Evolutionary conservation across 1,140 invertebrate genomes (phyloP).

Genomic region (Drosophila sucinea): DNA sequence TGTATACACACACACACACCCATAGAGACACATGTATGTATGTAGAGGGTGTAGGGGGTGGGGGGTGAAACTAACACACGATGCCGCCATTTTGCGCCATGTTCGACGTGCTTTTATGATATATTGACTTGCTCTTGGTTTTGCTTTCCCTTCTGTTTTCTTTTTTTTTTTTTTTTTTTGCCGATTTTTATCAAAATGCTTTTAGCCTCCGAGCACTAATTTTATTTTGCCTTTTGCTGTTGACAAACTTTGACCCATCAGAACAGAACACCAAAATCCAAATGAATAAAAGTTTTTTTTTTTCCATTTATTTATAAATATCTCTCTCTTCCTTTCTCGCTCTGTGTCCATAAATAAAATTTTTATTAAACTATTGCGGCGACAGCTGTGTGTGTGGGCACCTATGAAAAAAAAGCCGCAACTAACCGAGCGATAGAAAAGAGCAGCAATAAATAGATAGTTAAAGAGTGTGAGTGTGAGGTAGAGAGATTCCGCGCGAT

Average conservation of each 20-base stretch:
- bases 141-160: constrained; percentile 31
- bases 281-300: constrained; percentile 25
- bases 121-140: constrained; percentile 66
- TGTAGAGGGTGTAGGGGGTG: neutral
- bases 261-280: neutral
- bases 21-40: constrained; percentile 24
- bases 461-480: neutral
- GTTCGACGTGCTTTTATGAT: constrained; percentile 78
- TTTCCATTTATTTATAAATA: constrained; percentile 1
- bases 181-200: constrained; percentile 60
- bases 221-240: constrained; percentile 61
- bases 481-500: neutral
- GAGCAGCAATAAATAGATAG: neutral
- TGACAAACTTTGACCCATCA: constrained; percentile 39
- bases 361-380: constrained; percentile 42
- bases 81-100: constrained; percentile 49
- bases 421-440: neutral
- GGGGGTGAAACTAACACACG: neutral
- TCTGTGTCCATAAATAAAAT: constrained; percentile 49
- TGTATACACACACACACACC: constrained; percentile 64
- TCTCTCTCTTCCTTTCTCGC: neutral
- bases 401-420: constrained; percentile 19
- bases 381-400: constrained; percentile 21
- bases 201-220: constrained; percentile 70
- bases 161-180: constrained; percentile 49